Conservation (phyloP, 2,888 invertebrate species). For the Sarcophaga variegata region DNA sequence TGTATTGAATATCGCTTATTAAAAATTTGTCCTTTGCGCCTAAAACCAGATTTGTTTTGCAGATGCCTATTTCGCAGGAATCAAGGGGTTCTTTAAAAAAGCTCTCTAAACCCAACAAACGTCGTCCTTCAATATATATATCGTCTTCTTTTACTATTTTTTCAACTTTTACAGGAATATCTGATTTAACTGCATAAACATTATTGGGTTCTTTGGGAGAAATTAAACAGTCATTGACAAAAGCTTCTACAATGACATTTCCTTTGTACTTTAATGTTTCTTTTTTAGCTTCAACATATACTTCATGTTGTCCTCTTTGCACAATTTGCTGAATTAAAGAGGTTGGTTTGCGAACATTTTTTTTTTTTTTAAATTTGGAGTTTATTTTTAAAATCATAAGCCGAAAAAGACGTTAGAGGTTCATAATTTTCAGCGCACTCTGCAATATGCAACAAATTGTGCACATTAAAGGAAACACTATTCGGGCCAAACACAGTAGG, state of each 20-base stretch:
- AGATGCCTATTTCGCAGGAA: conserved; percentile 48
- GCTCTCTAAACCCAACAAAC: background rate
- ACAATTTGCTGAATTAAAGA: conserved; percentile 49
- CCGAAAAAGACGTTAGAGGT: conserved; percentile 33
- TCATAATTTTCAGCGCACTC: conserved; percentile 31
- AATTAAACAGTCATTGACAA: conserved; percentile 44
- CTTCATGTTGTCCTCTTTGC: conserved; percentile 26
- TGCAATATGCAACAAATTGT: conserved; percentile 34
- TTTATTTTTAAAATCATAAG: conserved; percentile 51
- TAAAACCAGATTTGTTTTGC: conserved; percentile 39
- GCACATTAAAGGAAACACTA: conserved; percentile 35
- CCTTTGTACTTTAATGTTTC: conserved; percentile 23
- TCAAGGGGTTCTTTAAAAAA: conserved; percentile 31
- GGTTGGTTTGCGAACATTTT: conserved; percentile 45
- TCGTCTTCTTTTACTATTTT: background rate
- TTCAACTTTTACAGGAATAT: background rate
- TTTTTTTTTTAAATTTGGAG: conserved; percentile 46
- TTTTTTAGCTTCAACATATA: conserved; percentile 20
- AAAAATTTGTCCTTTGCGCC: conserved; percentile 34
- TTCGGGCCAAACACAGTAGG: too few species aligned
- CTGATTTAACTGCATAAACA: too few species aligned
- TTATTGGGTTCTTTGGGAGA: conserved; percentile 37
- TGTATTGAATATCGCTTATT: conserved; percentile 43
- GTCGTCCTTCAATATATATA: background rate
- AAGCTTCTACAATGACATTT: conserved; percentile 22